A percentile compares a stretch with the other conserved stretches of the same genome.
Evolutionary conservation across 2,113 vertebrate genomes (phyloP).

Genomic region (Cyanoderma ruficeps): DNA sequence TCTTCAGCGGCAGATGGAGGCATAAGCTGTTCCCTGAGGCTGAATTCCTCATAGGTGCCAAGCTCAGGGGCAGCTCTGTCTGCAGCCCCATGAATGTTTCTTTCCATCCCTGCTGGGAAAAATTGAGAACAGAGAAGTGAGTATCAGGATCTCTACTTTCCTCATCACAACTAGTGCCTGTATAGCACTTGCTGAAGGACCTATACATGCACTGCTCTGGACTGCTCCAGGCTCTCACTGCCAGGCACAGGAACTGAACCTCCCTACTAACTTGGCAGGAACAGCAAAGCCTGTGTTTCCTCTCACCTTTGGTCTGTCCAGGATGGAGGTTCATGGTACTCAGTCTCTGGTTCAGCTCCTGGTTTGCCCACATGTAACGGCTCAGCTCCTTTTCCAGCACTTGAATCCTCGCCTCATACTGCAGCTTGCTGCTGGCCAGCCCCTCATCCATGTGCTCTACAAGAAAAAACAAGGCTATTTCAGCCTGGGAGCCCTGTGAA

Average conservation of each 20-base stretch:
- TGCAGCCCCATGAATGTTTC: background rate
- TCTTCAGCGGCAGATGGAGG: constrained; percentile 62
- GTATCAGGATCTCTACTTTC: background rate
- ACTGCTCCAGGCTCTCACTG: background rate
- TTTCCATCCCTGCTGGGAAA: constrained; percentile 49
- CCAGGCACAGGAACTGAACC: background rate
- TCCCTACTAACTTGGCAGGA: background rate
- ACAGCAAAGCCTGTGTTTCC: background rate
- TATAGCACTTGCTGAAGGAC: background rate
- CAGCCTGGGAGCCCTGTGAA: background rate
- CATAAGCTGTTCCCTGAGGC: background rate
- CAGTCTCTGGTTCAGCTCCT: constrained; percentile 86
- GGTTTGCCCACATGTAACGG: constrained; percentile 81
- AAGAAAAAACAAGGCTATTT: background rate
- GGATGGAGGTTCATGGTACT: constrained; percentile 63
- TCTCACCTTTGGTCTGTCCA: constrained; percentile 79
- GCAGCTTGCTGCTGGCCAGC: constrained; percentile 86
- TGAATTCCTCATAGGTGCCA: constrained; percentile 33
- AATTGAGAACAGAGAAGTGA: background rate
- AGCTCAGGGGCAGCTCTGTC: constrained; percentile 36
- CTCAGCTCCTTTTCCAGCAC: constrained; percentile 87
- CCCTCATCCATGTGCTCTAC: constrained; percentile 92
- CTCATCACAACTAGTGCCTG: background rate
- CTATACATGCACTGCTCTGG: background rate
- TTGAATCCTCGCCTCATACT: constrained; percentile 89